Conservation (phyloP, 1,140 invertebrate species). For the Drosophila repletoides region DNA sequence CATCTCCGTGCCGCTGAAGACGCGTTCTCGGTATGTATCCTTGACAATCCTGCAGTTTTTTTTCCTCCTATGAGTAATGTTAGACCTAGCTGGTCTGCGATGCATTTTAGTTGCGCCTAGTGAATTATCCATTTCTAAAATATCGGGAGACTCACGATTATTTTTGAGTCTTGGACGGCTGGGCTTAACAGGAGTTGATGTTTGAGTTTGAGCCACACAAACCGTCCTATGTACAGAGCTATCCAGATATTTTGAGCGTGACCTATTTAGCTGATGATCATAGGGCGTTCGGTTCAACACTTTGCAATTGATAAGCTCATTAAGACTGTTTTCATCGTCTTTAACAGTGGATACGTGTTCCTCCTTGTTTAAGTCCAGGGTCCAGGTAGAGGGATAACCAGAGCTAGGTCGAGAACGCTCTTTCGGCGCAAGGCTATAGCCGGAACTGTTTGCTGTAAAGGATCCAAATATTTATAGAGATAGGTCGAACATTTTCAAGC, state of each 20-base stretch:
- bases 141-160: too few species aligned
- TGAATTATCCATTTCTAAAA: conserved; percentile 1
- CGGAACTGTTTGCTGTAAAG: conserved; percentile 1
- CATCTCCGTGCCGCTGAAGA: too few species aligned
- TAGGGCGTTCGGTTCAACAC: conserved; percentile 38
- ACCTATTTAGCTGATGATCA: conserved; percentile 27
- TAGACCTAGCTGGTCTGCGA: too few species aligned
- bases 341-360: not conserved
- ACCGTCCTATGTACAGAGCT: not conserved
- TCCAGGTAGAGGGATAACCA: conserved; percentile 54
- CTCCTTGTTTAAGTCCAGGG: not conserved
- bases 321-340: not conserved
- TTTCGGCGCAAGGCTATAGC: conserved; percentile 4
- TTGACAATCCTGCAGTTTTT: too few species aligned
- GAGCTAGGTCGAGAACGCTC: conserved; percentile 34
- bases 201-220: not conserved
- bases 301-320: conserved; percentile 33
- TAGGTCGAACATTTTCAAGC: too few species aligned
- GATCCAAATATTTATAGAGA: too few species aligned
- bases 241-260: not conserved
- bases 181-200: not conserved
- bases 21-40: too few species aligned
- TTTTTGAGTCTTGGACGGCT: not conserved
- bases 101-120: too few species aligned
- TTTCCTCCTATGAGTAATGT: too few species aligned